These are phyloP conservation scores for Tachina lurida DNA, from an alignment of 2,888 invertebrate genomes.

Conservation along the genomic window DNA sequence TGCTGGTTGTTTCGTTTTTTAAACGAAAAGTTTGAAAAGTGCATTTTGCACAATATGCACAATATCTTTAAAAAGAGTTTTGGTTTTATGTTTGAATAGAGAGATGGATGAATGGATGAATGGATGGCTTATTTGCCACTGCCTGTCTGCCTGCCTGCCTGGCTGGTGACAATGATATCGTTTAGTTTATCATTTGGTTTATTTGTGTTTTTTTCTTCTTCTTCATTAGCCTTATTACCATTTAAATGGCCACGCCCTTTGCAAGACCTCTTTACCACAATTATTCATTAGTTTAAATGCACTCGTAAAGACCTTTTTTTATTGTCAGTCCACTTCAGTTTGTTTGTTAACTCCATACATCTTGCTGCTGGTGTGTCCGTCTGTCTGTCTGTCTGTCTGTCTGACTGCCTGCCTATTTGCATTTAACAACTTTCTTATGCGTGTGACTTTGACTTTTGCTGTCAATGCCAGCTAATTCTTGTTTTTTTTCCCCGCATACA, in stretches of 20 bases:
- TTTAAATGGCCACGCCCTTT: conserved; percentile 68
- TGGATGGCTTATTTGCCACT: conserved; percentile 44
- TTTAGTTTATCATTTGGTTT: not conserved
- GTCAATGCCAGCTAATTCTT: conserved; percentile 58
- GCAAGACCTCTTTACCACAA: conserved; percentile 66
- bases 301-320: conserved; percentile 38
- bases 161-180: conserved; percentile 50
- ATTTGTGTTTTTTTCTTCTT: not conserved
- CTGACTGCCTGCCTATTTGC: conserved; percentile 52
- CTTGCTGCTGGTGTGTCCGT: conserved; percentile 14
- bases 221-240: conserved; percentile 60
- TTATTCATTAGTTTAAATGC: conserved; percentile 68
- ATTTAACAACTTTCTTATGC: conserved; percentile 57
- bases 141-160: not conserved
- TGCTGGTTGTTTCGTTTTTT: conserved; percentile 23
- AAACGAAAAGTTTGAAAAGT: conserved; percentile 44
- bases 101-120: not conserved
- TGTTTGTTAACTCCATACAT: conserved; percentile 17
- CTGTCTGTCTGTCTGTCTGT: conserved; percentile 1
- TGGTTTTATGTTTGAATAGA: conserved; percentile 23
- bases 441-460: conserved; percentile 69
- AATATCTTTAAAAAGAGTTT: conserved; percentile 37
- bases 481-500: not conserved
- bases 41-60: conserved; percentile 48
- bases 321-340: conserved; percentile 28